These are phyloP conservation scores for Cryptus armator DNA, from an alignment of 2,888 invertebrate species.

Conservation along the genomic window DNA sequence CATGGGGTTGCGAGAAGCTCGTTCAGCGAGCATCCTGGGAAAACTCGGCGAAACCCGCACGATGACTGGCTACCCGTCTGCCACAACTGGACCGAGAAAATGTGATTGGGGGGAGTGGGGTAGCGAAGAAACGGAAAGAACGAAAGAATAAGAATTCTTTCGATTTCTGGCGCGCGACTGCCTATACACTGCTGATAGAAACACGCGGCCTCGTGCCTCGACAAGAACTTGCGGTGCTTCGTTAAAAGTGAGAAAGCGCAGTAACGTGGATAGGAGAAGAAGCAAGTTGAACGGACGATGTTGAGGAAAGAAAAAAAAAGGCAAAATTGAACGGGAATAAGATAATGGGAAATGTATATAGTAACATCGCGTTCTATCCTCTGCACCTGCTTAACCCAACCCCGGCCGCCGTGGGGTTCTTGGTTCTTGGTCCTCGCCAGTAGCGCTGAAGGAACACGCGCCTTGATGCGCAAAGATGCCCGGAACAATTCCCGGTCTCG, in stretches of 20 bases:
- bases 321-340: constrained; percentile 20
- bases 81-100: constrained; percentile 5
- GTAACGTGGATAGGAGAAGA: constrained; percentile 30
- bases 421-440: constrained; percentile 14
- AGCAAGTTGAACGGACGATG: constrained; percentile 7
- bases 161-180: constrained; percentile 53
- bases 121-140: not conserved
- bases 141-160: constrained; percentile 23
- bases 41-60: constrained; percentile 38
- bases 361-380: constrained; percentile 40
- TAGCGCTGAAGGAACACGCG: constrained; percentile 21
- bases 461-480: constrained; percentile 14
- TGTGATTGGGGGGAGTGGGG: not conserved
- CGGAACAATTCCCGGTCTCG: constrained; percentile 44
- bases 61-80: constrained; percentile 15
- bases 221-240: constrained; percentile 34
- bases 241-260: constrained; percentile 38
- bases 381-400: constrained; percentile 27
- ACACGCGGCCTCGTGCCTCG: constrained; percentile 13
- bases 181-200: constrained; percentile 41
- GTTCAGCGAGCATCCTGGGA: constrained; percentile 46
- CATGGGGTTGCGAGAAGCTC: constrained; percentile 21
- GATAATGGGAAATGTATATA: constrained; percentile 62
- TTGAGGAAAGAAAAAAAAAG: not conserved
- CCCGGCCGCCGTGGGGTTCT: constrained; percentile 15